A percentile compares a stretch with the other conserved stretches of the same genome.
Evolutionary conservation across 2,113 vertebrate species (phyloP).

Genomic region (Lepisosteus oculatus): DNA sequence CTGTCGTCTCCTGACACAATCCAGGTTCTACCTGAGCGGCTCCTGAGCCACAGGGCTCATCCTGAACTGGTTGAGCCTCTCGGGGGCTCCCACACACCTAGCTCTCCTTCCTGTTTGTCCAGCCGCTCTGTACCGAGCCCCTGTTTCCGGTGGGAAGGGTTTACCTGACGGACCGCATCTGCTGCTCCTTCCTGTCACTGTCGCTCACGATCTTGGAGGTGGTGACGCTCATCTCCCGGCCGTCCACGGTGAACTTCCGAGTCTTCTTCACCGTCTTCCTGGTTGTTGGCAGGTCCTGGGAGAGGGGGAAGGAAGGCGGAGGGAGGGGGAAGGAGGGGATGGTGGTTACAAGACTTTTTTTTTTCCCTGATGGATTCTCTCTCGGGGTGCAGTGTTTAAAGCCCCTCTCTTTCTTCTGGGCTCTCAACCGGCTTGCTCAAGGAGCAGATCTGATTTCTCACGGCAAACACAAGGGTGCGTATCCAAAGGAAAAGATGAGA

Average conservation of each 20-base stretch:
- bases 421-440: neutral
- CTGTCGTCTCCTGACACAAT: no score
- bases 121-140: no score
- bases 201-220: conserved; percentile 47
- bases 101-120: no score
- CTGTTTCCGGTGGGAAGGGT: neutral
- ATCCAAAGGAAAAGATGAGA: no score
- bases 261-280: conserved; percentile 46
- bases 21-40: no score
- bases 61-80: no score
- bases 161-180: conserved; percentile 51
- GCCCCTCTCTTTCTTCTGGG: conserved; percentile 28
- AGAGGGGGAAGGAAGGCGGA: neutral
- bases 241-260: conserved; percentile 54
- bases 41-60: no score
- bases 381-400: neutral
- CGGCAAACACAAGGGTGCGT: no score
- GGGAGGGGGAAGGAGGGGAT: neutral
- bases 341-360: neutral
- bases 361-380: neutral
- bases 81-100: no score
- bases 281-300: conserved; percentile 29
- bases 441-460: no score
- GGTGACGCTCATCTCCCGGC: conserved; percentile 55
- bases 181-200: conserved; percentile 26